phyloP scores from a whole-genome alignment of 2,888 invertebrate species.

The Athrips mouffetella region DNA sequence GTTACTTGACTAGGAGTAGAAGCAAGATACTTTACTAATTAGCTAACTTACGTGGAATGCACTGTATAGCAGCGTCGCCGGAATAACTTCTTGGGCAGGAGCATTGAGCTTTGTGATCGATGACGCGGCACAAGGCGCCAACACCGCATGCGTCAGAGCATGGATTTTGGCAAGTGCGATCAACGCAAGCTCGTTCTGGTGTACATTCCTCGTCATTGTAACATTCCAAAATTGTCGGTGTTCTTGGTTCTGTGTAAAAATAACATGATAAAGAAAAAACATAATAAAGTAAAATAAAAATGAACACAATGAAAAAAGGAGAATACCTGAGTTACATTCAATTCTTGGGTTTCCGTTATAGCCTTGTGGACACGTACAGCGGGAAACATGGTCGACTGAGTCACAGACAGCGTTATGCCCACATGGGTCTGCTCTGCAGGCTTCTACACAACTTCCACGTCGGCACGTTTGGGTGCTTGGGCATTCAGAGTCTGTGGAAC shows the following conservation, averaged over 20 bases:
- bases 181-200: conserved; percentile 84
- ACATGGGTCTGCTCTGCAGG: conserved; percentile 87
- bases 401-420: conserved; percentile 91
- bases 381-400: conserved; percentile 85
- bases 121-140: conserved; percentile 89
- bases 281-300: conserved; percentile 19
- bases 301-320: neutral
- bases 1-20: neutral
- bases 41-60: conserved; percentile 87
- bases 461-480: conserved; percentile 85
- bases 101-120: conserved; percentile 86
- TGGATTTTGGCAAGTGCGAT: conserved; percentile 88
- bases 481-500: conserved; percentile 87
- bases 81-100: conserved; percentile 88
- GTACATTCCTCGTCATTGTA: conserved; percentile 87
- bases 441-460: conserved; percentile 86
- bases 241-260: conserved; percentile 55
- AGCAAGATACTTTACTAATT: neutral
- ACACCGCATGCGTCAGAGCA: conserved; percentile 87
- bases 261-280: conserved; percentile 19
- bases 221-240: conserved; percentile 81
- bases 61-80: conserved; percentile 84
- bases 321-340: conserved; percentile 83
- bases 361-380: conserved; percentile 87
- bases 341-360: conserved; percentile 88